Evolutionary conservation across 2,888 invertebrate species (phyloP), one percentile per base, ranked within the genome.

Genomic region (Lumbricus terrestris): DNA sequence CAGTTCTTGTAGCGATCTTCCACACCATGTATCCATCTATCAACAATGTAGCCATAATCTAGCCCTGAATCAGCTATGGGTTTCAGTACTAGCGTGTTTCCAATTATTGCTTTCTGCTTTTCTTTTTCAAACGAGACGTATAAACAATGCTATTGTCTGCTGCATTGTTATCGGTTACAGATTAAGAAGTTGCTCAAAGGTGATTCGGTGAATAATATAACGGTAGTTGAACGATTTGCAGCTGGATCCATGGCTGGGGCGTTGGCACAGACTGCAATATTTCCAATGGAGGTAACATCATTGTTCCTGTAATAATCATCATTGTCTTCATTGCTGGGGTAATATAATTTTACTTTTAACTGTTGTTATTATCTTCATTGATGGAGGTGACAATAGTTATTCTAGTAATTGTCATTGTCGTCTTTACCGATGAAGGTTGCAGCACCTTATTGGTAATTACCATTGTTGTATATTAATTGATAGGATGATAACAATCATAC

Each of bases 161-260:
- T 85, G 20, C 18, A 35, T 35, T 34, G 8, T 85, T 35, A 35
- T 85, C 20, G 8, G 85, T 33, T 38, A 29, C 88, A 91, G 91
- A 88, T 91, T 18, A 91, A 91, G 37, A 88, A 82, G 89, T 89
- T 91, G 54, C 47, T 91, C 42, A 90, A 88, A 18, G 90, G 90
- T 23, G 97, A 93, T 90, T 34, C 82, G 11, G 83, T 85, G 38
- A 33, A 13, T 18, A 96, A 91, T 85, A 92, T 97, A 20, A 88
- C 88, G 34, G 90, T 99, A 92, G 97, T 97, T 93, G 98, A 99
- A 95, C 96, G 99, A 92, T 98, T 99, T 95, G 95, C 97, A 90
- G 98, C 99, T 1, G 99, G 99, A 11, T 98, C 99, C 1, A 96
- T 97, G 90, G 99, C 99, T 5, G 99, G 99, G 83, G 98, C 97